Evolutionary conservation across 2,113 vertebrate genomes (phyloP), one percentile per base, ranked within the genome.

Genomic region (Bos indicus): DNA sequence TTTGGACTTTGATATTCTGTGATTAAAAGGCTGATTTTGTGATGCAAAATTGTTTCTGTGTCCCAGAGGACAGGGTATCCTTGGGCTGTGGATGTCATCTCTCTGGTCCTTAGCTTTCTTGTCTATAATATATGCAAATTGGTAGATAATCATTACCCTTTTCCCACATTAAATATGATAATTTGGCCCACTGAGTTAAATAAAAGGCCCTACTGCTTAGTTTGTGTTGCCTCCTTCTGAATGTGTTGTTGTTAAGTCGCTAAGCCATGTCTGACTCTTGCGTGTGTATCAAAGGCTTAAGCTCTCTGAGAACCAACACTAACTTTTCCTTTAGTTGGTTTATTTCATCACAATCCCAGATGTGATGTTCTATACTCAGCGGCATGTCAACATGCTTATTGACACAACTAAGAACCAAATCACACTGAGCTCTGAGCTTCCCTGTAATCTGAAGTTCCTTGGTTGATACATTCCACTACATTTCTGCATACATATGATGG

Each of bases 161-260:
- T 97, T 77, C 93, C 26, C 83, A 83, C 56, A 51, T 91, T 78
- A 74, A 74, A 62, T 90, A 64, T 57, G 71, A 46, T 57, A 64
- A 57, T 94, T 88, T 94, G 64, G 28, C 81, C 91, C 60, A 64
- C 1, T 81, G 40, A 88, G 40, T 88, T 96, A 95, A 94, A 83
- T 77, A 54, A 89, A 94, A 54, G 15, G 26, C 19, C 4, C 23
- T 17, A 40, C 13, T 95, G 51, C 33, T 62, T 81, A 33, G 23
- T 94, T 90, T 91, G 81, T 78, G 60, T n/a, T 36, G 23, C 56
- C 23, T 78, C 5, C 78, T 93, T 56, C 78, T 46, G 36, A 87
- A 60, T 96, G 40, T 77, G 40, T 26, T 26, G 40, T 26, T 77
- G 71, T 77, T 77, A 19, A 26, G 23, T 43, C 6, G 1, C 71